Base-by-base conservation (phyloP, 2,888 invertebrate genomes). In the Melanostoma scalare region DNA sequence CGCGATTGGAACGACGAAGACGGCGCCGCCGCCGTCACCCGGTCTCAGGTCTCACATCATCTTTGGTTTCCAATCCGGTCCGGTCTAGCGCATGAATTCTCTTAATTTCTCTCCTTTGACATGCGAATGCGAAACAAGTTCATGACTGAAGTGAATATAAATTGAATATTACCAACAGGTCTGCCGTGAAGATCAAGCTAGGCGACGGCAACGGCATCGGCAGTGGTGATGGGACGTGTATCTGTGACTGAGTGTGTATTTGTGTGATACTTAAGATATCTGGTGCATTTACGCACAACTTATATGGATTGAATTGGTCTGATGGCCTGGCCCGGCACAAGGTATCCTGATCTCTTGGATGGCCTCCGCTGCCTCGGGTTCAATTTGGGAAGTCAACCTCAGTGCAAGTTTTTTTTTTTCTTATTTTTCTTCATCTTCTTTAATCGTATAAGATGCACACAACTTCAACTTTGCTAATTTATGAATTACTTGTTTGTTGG, bases 111-210 rank as follows among this genome's bases (percentile, higher is more conserved):
- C 81, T 80, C 80, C 80, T 80, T 81, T 84, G 84, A 84, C 74
- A 78, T 84, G 73, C 73, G 81, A 76, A 85, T 85, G 85, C 81
- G 81, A 85, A 85, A 85, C 85, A 85, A 81, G 85, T 85, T 81
- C 85, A 85, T 76, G 78, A 85, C 80, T 84, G 78, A 84, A 78
- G 84, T 78, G 78, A 78, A 84, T 78, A 84, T 84, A 84, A 84
- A 84, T 84, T 78, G 84, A 84, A 84, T 84, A 78, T 84, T 84
- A 84, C 84, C 78, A 84, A 84, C 84, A 84, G 84, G 84, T 84
- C 84, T 61, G 9, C 46, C 69, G 38, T 20, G 20, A 20, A 74
- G 69, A 76, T 71, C 71, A 81, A 76, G 53, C 75, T 67, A 80
- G 78, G 74, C 75, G 56, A 60, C 60, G 55, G 55, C 31, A 9